These are phyloP conservation scores for Oreochromis spilurus DNA, from an alignment of 2,113 vertebrate genomes.

Conservation along the genomic window DNA sequence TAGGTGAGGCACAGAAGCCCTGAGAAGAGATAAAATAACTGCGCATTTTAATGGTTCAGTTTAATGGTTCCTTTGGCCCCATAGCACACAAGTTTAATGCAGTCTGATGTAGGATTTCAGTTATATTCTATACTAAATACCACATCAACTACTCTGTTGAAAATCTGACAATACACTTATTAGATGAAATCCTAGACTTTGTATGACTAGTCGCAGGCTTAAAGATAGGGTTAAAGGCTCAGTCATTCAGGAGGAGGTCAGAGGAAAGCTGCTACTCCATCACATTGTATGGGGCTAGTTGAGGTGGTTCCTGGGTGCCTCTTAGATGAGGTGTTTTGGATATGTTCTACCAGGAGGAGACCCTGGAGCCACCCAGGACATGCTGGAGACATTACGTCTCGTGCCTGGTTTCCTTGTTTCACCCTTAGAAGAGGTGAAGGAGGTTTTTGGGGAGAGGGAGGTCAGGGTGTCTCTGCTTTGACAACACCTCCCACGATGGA, in stretches of 20 bases:
- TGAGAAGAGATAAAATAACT: background rate
- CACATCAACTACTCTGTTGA: fast-evolving
- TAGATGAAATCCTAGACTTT: background rate
- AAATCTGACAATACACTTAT: background rate
- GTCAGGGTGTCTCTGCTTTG: background rate
- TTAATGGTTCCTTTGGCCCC: background rate
- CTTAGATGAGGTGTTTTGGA: background rate
- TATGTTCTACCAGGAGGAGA: background rate
- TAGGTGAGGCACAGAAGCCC: background rate
- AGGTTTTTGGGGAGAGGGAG: background rate
- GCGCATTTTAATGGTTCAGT: background rate
- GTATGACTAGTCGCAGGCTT: background rate
- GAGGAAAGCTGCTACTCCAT: background rate
- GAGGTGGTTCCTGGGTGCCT: background rate
- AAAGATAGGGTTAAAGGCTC: background rate
- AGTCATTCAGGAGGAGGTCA: background rate
- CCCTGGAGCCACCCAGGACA: background rate
- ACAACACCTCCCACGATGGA: background rate
- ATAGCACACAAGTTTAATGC: background rate
- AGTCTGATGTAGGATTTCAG: background rate
- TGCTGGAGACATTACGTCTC: background rate
- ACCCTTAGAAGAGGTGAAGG: background rate
- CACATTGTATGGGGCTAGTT: background rate
- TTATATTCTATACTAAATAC: background rate
- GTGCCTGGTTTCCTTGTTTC: background rate